Conservation (phyloP, 2,797 vertebrate genomes). For the Pteronotus mesoamericanus region DNA sequence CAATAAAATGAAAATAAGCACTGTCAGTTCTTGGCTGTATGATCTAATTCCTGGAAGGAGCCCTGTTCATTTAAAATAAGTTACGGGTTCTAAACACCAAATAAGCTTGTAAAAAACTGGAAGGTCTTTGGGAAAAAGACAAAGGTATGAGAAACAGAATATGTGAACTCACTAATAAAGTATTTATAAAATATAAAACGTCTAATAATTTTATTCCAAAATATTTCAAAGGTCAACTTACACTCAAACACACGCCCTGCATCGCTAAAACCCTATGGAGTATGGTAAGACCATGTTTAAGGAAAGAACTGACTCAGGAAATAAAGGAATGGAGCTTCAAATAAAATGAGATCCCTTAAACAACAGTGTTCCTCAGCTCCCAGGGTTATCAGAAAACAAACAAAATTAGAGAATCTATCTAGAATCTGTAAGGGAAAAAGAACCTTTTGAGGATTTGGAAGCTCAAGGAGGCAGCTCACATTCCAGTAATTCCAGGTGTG, state of each 20-base stretch:
- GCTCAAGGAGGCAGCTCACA: neutral
- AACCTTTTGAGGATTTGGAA: neutral
- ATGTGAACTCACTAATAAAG: neutral
- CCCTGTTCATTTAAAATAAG: neutral
- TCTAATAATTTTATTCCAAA: constrained; percentile 26
- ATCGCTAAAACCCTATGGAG: neutral
- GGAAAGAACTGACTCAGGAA: neutral
- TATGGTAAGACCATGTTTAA: neutral
- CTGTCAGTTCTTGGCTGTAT: neutral
- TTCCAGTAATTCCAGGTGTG: neutral
- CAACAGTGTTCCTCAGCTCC: neutral
- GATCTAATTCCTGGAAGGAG: neutral
- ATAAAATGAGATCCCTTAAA: neutral
- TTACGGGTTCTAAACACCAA: neutral
- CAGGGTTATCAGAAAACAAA: neutral
- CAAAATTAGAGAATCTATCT: neutral
- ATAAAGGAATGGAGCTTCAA: neutral
- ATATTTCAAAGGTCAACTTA: neutral
- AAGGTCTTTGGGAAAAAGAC: neutral
- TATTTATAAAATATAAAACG: neutral
- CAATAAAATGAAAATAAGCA: neutral
- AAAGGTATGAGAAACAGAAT: neutral
- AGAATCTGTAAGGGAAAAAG: neutral
- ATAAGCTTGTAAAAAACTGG: neutral
- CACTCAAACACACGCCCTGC: neutral